Evolutionary conservation across 2,888 invertebrate genomes (phyloP).

Genomic region (Dolomedes plantarius): DNA sequence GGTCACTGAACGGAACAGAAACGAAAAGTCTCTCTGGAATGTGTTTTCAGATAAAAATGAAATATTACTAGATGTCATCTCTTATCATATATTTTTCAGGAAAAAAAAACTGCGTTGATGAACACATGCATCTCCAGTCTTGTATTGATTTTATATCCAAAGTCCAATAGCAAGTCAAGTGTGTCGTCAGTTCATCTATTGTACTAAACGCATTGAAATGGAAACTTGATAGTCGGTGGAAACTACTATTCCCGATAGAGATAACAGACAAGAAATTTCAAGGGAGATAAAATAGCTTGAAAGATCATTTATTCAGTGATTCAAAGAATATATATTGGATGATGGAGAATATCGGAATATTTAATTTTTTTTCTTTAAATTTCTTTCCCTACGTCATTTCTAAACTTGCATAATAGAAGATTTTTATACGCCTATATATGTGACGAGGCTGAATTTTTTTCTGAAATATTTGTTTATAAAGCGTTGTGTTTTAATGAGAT

Average conservation of each 20-base stretch:
- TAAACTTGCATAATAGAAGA: no score
- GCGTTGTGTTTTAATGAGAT: no score
- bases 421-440: no score
- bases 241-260: conserved; percentile 25
- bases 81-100: neutral
- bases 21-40: no score
- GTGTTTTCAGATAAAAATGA: neutral
- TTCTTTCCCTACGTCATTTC: no score
- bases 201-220: conserved; percentile 39
- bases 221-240: conserved; percentile 59
- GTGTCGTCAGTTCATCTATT: conserved; percentile 24
- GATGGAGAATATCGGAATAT: no score
- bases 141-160: conserved; percentile 33
- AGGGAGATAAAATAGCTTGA: conserved; percentile 16
- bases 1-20: no score
- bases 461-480: no score
- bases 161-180: conserved; percentile 47
- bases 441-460: no score
- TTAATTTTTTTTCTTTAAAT: no score
- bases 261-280: conserved; percentile 30
- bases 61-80: neutral
- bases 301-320: conserved; percentile 28
- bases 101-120: neutral
- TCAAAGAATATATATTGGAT: conserved; percentile 40
- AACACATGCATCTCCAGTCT: neutral